A percentile compares a stretch with the other conserved stretches of the same genome.
phyloP scores from a whole-genome alignment of 2,113 vertebrate species.

The Ochotona curzoniae region DNA sequence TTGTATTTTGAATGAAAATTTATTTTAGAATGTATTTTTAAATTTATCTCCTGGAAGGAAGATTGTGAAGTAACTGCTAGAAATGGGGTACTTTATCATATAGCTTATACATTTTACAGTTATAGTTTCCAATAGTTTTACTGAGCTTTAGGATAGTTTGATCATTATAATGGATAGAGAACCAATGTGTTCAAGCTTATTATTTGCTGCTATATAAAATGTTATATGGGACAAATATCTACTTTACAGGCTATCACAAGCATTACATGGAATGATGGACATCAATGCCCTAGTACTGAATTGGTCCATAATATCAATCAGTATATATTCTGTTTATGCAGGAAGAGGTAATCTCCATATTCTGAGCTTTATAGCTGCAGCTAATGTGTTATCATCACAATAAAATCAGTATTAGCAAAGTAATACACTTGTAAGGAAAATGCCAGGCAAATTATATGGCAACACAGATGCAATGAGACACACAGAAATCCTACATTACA shows the following conservation, averaged over 20 bases:
- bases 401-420: not conserved
- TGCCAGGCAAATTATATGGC: not conserved
- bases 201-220: constrained; percentile 37
- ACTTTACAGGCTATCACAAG: not conserved
- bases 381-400: not conserved
- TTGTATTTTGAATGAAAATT: not conserved
- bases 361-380: not conserved
- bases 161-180: not conserved
- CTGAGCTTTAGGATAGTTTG: not conserved
- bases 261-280: not conserved
- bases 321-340: not conserved
- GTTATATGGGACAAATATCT: not conserved
- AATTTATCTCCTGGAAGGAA: not conserved
- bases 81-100: too few relatives aligned
- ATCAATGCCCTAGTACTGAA: not conserved
- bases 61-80: not conserved
- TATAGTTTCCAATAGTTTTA: not conserved
- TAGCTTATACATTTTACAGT: too few relatives aligned
- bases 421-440: not conserved
- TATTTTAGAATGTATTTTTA: not conserved
- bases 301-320: not conserved
- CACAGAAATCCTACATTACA: not conserved
- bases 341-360: not conserved
- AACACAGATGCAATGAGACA: not conserved
- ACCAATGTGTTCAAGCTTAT: not conserved